phyloP scores from a whole-genome alignment of 2,797 vertebrate genomes.

The Leuciscus waleckii region DNA sequence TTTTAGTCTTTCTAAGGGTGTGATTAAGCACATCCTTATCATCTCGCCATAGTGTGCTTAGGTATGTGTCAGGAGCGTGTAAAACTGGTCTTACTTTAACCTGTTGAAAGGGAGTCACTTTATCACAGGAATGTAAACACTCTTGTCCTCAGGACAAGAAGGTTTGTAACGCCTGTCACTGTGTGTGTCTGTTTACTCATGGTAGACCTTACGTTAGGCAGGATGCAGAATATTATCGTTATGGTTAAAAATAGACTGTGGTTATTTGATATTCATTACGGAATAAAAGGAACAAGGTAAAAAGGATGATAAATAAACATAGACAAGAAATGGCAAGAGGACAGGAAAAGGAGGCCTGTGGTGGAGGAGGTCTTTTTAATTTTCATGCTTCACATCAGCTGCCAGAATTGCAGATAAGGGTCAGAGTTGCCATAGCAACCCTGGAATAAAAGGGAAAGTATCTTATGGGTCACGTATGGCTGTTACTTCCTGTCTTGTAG shows the following conservation, averaged over 20 bases:
- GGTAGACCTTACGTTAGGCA: neutral
- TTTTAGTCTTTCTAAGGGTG: conserved; percentile 10
- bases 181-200: conserved; percentile 14
- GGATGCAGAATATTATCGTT: neutral
- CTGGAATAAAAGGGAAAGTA: conserved; percentile 77
- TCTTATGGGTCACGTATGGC: conserved; percentile 76
- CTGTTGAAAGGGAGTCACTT: conserved; percentile 64
- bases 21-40: conserved; percentile 32
- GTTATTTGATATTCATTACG: conserved; percentile 38
- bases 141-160: conserved; percentile 36
- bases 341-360: conserved; percentile 40
- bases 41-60: conserved; percentile 24
- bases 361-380: conserved; percentile 70
- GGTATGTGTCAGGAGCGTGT: conserved; percentile 66
- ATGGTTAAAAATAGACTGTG: conserved; percentile 58
- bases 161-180: conserved; percentile 16
- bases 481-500: conserved; percentile 66
- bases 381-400: conserved; percentile 77
- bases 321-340: conserved; percentile 16
- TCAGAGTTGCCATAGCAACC: conserved; percentile 89
- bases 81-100: conserved; percentile 75
- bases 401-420: conserved; percentile 83
- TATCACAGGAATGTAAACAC: conserved; percentile 73
- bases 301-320: conserved; percentile 56
- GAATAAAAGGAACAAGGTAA: conserved; percentile 57